Conservation (phyloP, 2,888 invertebrate genomes). For the Heteromyza rotundicornis region DNA sequence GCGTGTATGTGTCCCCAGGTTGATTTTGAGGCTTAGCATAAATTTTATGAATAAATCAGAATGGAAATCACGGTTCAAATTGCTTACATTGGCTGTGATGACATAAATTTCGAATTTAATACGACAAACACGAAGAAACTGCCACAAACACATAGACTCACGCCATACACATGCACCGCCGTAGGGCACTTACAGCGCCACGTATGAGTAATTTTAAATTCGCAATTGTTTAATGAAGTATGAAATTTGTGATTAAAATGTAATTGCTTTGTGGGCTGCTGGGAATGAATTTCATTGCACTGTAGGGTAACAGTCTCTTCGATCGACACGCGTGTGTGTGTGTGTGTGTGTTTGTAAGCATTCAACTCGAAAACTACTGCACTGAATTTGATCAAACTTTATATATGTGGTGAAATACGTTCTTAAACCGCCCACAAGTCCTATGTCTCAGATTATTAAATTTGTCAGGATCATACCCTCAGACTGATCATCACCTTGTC, state of each 20-base stretch:
- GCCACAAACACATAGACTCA: not conserved
- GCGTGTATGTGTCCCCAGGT: not conserved
- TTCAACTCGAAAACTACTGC: no score
- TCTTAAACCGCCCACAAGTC: no score
- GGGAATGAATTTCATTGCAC: no score
- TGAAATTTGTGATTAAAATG: slow-evolving; percentile 8
- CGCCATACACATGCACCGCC: not conserved
- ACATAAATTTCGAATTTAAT: not conserved
- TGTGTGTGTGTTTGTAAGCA: no score
- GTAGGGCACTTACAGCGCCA: not conserved
- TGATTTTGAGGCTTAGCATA: not conserved
- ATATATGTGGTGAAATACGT: no score
- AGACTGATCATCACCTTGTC: no score
- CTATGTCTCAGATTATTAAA: no score
- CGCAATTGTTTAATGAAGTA: slow-evolving; percentile 1
- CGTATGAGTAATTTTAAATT: not conserved
- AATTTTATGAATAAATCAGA: slow-evolving; percentile 24
- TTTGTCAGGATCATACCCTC: no score
- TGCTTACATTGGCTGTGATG: not conserved
- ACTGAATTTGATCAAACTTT: no score
- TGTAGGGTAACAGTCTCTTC: no score
- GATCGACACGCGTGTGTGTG: no score
- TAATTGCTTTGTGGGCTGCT: slow-evolving; percentile 6
- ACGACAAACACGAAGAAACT: not conserved
- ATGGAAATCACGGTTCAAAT: slow-evolving; percentile 17